Percentiles rank a stretch among this genome's conserved stretches.
Evolutionary conservation across 1,140 invertebrate species (phyloP).

Genomic region (Odontomachus brunneus): DNA sequence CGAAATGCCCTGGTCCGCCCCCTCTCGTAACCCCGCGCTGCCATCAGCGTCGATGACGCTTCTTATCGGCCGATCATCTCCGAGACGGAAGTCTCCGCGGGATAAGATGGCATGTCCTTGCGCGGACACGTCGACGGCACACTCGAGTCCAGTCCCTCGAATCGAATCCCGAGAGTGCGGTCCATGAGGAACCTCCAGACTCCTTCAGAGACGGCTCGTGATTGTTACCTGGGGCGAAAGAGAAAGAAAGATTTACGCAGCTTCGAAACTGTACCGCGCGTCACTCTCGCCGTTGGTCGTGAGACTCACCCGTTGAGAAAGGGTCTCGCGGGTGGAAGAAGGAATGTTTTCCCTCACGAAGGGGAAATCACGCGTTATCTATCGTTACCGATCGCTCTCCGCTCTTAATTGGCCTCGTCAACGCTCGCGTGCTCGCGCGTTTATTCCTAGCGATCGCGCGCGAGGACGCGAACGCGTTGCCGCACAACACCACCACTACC

Average conservation of each 20-base stretch:
- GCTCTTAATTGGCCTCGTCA: slow-evolving; percentile 54
- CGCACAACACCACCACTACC: slow-evolving; percentile 37
- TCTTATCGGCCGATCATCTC: slow-evolving; percentile 59
- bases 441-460: slow-evolving; percentile 65
- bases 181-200: no score
- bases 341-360: background rate
- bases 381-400: slow-evolving; percentile 1
- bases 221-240: no score
- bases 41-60: slow-evolving; percentile 68
- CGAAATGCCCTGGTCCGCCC: slow-evolving; percentile 67
- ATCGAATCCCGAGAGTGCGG: background rate
- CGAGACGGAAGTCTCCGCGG: slow-evolving; percentile 53
- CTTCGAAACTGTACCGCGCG: background rate
- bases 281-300: background rate
- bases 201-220: no score
- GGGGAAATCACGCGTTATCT: background rate
- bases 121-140: slow-evolving; percentile 38
- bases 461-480: slow-evolving; percentile 30
- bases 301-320: background rate
- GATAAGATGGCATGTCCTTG: slow-evolving; percentile 33
- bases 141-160: slow-evolving; percentile 22
- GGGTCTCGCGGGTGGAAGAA: no score
- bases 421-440: slow-evolving; percentile 22
- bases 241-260: background rate
- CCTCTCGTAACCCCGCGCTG: slow-evolving; percentile 63